A percentile compares a stretch with the other conserved stretches of the same genome.
These are phyloP conservation scores for Tillus elongatus DNA, from an alignment of 2,888 invertebrate species.

Conservation along the genomic window DNA sequence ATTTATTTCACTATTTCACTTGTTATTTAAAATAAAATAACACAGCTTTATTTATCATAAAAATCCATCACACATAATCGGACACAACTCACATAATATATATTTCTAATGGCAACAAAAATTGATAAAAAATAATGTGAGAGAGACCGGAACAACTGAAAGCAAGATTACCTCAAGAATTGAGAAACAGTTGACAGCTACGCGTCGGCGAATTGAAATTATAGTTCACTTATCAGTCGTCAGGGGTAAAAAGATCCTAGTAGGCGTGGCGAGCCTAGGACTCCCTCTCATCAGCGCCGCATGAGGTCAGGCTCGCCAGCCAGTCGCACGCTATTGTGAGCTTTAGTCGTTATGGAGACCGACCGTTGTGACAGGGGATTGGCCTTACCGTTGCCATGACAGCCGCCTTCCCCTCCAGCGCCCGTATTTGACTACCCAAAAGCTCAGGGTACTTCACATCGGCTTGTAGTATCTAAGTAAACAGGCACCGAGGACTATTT, in stretches of 20 bases:
- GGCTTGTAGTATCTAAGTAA: constrained; percentile 46
- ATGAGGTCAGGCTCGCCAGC: constrained; percentile 17
- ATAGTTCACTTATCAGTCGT: constrained; percentile 25
- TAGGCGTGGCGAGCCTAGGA: neutral
- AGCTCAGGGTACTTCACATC: constrained; percentile 45
- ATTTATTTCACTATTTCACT: too few species aligned
- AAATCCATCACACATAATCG: too few species aligned
- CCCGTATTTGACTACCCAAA: constrained; percentile 43
- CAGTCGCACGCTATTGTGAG: constrained; percentile 25
- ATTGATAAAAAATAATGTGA: constrained; percentile 9
- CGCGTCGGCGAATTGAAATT: constrained; percentile 26
- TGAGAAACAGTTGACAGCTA: constrained; percentile 22
- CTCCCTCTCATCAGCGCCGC: neutral
- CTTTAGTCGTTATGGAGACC: constrained; percentile 30
- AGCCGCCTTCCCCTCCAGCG: constrained; percentile 34
- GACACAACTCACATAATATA: too few species aligned
- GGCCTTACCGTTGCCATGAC: constrained; percentile 31
- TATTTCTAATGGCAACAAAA: too few species aligned
- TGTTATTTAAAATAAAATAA: too few species aligned
- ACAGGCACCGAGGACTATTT: constrained; percentile 47
- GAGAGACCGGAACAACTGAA: constrained; percentile 3
- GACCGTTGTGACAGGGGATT: constrained; percentile 22
- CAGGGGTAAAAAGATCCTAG: constrained; percentile 16
- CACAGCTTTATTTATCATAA: too few species aligned
- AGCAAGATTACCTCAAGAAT: constrained; percentile 16